phyloP scores from a whole-genome alignment of 2,113 vertebrate species.

The Takifugu bimaculatus region DNA sequence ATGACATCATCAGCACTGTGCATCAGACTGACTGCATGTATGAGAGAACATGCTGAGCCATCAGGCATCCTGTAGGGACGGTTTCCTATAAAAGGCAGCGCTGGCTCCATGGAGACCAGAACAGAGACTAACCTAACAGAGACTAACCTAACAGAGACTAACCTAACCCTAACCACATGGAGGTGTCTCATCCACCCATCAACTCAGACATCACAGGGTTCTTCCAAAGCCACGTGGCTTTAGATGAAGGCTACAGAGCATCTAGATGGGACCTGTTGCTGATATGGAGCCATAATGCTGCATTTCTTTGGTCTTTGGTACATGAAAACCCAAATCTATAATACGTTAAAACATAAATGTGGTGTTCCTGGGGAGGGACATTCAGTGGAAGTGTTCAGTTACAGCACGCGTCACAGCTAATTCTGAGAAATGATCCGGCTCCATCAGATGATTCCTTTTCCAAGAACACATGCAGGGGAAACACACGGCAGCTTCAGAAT shows the following conservation, averaged over 20 bases:
- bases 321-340: not conserved
- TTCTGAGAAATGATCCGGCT: not conserved
- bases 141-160: constrained; percentile 10
- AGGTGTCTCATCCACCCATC: constrained; percentile 21
- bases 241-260: not conserved
- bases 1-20: not conserved
- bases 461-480: not conserved
- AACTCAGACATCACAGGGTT: constrained; percentile 2
- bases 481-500: not conserved
- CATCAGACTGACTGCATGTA: not conserved
- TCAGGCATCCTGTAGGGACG: constrained; percentile 19
- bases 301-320: no score
- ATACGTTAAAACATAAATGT: not conserved
- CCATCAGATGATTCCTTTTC: not conserved
- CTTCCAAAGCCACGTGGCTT: not conserved
- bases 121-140: no score
- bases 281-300: not conserved
- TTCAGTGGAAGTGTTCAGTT: constrained; percentile 5
- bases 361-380: not conserved
- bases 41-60: not conserved
- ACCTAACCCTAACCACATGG: constrained; percentile 51
- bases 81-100: constrained; percentile 52
- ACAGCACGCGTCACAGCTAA: constrained; percentile 22
- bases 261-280: constrained; percentile 8
- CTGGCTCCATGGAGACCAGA: not conserved